Percentiles rank a stretch among this genome's conserved stretches.
Evolutionary conservation across 1,140 invertebrate genomes (phyloP).

Genomic region (Saccostrea glomerata): DNA sequence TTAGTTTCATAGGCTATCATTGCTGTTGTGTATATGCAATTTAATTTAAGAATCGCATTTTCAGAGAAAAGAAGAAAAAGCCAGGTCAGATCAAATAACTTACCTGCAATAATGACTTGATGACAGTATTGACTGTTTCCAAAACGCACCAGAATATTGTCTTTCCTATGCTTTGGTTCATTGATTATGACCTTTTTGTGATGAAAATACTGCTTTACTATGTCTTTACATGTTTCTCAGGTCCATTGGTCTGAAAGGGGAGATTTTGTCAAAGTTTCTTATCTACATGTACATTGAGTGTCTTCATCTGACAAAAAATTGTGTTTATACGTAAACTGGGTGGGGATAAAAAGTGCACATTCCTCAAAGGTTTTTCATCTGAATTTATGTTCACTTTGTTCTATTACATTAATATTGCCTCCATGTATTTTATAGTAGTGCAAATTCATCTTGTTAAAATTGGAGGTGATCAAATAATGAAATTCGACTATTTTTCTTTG

Average conservation of each 20-base stretch:
- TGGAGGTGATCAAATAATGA: neutral
- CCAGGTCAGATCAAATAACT: slow-evolving; percentile 13
- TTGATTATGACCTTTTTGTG: neutral
- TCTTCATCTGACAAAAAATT: slow-evolving; percentile 10
- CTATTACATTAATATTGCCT: neutral
- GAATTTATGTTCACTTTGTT: slow-evolving; percentile 3
- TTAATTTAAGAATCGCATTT: slow-evolving; percentile 5
- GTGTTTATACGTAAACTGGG: neutral
- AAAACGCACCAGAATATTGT: neutral
- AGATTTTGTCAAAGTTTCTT: neutral
- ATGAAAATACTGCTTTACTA: slow-evolving; percentile 21
- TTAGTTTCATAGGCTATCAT: slow-evolving; percentile 32
- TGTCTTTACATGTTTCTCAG: slow-evolving; percentile 10
- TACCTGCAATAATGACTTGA: slow-evolving; percentile 1
- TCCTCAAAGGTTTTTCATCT: neutral
- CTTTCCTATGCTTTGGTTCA: slow-evolving; percentile 8
- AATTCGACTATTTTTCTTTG: neutral
- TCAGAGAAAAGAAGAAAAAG: neutral
- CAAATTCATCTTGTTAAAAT: neutral
- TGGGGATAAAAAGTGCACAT: slow-evolving; percentile 6
- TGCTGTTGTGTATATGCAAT: slow-evolving; percentile 34
- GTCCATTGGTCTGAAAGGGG: slow-evolving; percentile 1
- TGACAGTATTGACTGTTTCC: neutral
- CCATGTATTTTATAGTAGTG: neutral
- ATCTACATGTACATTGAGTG: neutral